A percentile compares a stretch with the other conserved stretches of the same genome.
Conservation (phyloP, 2,797 vertebrate genomes). For the Eremophila alpestris region DNA sequence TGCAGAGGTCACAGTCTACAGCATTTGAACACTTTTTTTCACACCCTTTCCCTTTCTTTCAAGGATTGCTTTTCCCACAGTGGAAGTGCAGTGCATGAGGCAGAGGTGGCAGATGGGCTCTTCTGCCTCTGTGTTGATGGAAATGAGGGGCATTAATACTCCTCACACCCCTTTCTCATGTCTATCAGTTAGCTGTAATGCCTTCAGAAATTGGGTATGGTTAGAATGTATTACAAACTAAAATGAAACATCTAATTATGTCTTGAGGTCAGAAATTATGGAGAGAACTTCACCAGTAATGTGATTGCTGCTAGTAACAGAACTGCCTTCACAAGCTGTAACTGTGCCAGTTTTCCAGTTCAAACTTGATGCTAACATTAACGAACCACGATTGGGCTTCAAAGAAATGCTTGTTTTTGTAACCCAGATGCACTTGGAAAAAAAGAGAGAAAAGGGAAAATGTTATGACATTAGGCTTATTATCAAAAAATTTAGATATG, state of each 20-base stretch:
- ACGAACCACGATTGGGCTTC: conserved; percentile 33
- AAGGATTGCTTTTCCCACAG: not conserved
- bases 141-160: not conserved
- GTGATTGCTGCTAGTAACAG: not conserved
- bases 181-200: not conserved
- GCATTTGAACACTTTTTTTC: not conserved
- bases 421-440: conserved; percentile 33
- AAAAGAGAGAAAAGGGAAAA: conserved; percentile 37
- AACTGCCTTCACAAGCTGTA: conserved; percentile 33
- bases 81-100: not conserved
- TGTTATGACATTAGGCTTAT: conserved; percentile 32
- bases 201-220: not conserved
- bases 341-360: conserved; percentile 61
- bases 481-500: not conserved
- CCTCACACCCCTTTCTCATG: not conserved
- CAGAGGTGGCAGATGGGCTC: not conserved
- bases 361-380: conserved; percentile 26
- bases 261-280: not conserved
- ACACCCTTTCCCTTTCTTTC: not conserved
- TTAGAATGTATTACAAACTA: not conserved
- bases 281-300: not conserved
- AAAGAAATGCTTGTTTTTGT: conserved; percentile 60
- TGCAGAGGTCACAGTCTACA: not conserved
- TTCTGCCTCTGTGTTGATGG: not conserved
- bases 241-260: conserved; percentile 30